These are phyloP conservation scores for Saxidomus purpurata DNA, from an alignment of 1,140 invertebrate species.

Conservation along the genomic window DNA sequence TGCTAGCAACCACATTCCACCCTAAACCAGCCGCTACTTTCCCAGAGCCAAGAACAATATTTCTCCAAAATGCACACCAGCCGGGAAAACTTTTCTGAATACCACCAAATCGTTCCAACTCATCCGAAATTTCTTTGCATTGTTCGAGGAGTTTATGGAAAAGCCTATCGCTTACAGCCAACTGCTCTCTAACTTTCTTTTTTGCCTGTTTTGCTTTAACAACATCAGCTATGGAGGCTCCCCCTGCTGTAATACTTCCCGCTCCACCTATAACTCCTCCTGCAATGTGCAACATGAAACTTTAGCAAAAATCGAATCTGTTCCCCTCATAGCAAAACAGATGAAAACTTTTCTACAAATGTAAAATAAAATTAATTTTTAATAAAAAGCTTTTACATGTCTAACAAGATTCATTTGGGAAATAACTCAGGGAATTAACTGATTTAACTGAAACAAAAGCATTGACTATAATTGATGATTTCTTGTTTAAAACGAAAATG, in stretches of 20 bases:
- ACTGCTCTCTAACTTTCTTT: not conserved
- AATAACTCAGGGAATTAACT: no score
- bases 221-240: not conserved
- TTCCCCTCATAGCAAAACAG: no score
- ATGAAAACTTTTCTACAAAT: no score
- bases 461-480: no score
- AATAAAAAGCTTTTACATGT: no score
- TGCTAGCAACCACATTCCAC: not conserved
- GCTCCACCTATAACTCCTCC: not conserved
- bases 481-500: no score
- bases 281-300: not conserved
- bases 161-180: not conserved
- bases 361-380: no score
- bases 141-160: not conserved
- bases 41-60: not conserved
- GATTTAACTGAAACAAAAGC: no score
- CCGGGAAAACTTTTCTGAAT: not conserved
- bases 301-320: no score
- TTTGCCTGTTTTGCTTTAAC: not conserved
- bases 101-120: not conserved
- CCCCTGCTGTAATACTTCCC: not conserved
- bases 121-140: not conserved
- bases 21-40: not conserved
- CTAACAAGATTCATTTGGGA: no score
- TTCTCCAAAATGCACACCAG: not conserved